These are phyloP conservation scores for Macaca nemestrina DNA, from an alignment of 2,113 vertebrate species.

Conservation along the genomic window DNA sequence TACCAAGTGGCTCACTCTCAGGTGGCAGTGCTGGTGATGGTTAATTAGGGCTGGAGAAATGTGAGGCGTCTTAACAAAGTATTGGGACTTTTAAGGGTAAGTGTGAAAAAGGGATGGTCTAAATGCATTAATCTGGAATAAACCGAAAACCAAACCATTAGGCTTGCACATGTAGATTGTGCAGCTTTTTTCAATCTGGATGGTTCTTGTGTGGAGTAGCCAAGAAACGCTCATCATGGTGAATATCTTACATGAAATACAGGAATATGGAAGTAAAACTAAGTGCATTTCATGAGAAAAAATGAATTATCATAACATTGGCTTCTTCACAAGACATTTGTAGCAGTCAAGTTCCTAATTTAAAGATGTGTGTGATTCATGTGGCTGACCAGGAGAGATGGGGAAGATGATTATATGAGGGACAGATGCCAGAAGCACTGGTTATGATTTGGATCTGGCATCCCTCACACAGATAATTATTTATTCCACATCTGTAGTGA, in stretches of 20 bases:
- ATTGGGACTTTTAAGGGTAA: background rate
- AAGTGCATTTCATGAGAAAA: background rate
- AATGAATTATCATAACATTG: slow-evolving; percentile 23
- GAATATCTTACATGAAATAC: slow-evolving; percentile 48
- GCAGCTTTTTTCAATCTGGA: slow-evolving; percentile 25
- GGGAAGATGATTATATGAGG: background rate
- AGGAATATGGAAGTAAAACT: slow-evolving; percentile 35
- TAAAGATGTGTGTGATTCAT: slow-evolving; percentile 57
- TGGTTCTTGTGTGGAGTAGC: slow-evolving; percentile 16
- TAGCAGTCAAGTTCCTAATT: slow-evolving; percentile 49
- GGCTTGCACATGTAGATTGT: background rate
- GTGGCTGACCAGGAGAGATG: background rate
- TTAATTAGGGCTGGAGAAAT: background rate
- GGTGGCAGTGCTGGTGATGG: accelerated
- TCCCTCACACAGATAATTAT: slow-evolving; percentile 7
- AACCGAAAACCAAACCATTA: slow-evolving; percentile 13
- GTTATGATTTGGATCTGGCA: slow-evolving; percentile 53
- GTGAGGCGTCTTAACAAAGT: background rate
- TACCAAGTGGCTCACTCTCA: background rate
- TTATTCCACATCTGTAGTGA: slow-evolving; percentile 4
- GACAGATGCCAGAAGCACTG: slow-evolving; percentile 17
- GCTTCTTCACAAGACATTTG: slow-evolving; percentile 8
- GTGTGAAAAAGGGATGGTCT: background rate
- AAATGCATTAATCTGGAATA: background rate
- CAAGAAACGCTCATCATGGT: slow-evolving; percentile 58